Conservation (phyloP, 64 coral and sea anemone species). For the Actinia tenebrosa region DNA sequence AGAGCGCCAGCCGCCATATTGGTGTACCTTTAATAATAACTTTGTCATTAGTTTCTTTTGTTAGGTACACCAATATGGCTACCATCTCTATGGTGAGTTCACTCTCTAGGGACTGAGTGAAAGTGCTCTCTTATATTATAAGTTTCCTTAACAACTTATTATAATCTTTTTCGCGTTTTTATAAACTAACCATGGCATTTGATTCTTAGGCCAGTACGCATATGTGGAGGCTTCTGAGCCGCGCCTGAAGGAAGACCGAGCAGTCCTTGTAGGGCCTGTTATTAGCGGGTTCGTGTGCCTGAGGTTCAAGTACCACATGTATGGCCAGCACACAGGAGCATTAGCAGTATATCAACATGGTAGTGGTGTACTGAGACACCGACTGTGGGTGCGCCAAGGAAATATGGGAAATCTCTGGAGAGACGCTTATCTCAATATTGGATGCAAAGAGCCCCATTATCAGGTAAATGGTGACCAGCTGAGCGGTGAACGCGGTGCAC, state of each 20-base stretch:
- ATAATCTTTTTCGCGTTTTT: no score
- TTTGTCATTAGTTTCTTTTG: no score
- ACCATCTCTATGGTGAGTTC: no score
- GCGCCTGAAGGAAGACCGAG: slow-evolving; percentile 13
- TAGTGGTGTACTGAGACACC: slow-evolving; percentile 25
- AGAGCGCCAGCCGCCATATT: no score
- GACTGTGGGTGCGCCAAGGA: slow-evolving; percentile 30
- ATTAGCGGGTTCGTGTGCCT: slow-evolving; percentile 41
- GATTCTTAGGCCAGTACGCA: slow-evolving; percentile 31
- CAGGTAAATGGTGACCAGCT: background rate
- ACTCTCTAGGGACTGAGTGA: no score
- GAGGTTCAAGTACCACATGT: slow-evolving; percentile 59
- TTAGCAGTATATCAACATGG: slow-evolving; percentile 48
- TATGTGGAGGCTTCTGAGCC: slow-evolving; percentile 56
- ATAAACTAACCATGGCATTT: background rate
- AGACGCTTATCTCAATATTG: slow-evolving; percentile 36
- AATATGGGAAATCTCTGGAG: slow-evolving; percentile 44
- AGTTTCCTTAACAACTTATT: no score
- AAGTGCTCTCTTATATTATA: no score
- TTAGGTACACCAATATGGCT: no score
- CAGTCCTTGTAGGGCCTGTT: slow-evolving; percentile 26
- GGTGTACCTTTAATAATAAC: no score
- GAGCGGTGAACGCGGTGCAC: no score
- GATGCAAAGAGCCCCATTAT: slow-evolving; percentile 19
- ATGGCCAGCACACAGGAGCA: slow-evolving; percentile 40